Percentiles rank a stretch among this genome's conserved stretches.
phyloP scores from a whole-genome alignment of 2,797 vertebrate genomes.

The Pangasius mekongensis region DNA sequence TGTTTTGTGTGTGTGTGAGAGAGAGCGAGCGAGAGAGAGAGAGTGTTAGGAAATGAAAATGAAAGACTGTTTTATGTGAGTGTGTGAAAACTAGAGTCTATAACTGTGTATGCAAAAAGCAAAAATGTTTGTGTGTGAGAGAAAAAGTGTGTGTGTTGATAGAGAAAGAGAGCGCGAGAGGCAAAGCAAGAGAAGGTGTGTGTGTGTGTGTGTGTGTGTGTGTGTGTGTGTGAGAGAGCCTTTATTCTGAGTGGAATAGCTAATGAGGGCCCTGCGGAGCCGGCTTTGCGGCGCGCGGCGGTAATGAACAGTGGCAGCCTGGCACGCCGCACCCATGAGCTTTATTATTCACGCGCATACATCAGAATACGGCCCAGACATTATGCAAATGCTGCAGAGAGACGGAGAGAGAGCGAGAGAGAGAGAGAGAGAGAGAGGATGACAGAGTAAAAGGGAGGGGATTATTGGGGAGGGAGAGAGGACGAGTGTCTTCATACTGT shows the following conservation, averaged over 20 bases:
- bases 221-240: constrained; percentile 49
- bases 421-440: constrained; percentile 44
- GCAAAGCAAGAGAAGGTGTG: constrained; percentile 23
- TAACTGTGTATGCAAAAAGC: constrained; percentile 19
- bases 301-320: constrained; percentile 70
- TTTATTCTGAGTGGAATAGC: constrained; percentile 67
- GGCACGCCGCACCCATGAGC: constrained; percentile 64
- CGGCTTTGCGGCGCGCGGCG: constrained; percentile 57
- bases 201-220: constrained; percentile 22
- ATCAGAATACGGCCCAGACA: constrained; percentile 71
- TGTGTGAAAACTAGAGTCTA: constrained; percentile 7
- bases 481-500: constrained; percentile 57
- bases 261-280: constrained; percentile 69
- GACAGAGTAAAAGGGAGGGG: background rate
- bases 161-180: background rate
- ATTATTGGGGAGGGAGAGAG: constrained; percentile 40
- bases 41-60: background rate
- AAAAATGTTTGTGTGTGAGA: constrained; percentile 15
- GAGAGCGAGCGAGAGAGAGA: no score
- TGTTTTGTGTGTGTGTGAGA: background rate
- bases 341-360: constrained; percentile 73
- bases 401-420: constrained; percentile 39
- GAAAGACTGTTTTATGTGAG: constrained; percentile 19
- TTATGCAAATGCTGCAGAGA: constrained; percentile 68
- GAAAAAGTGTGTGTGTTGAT: constrained; percentile 15